Evolutionary conservation across 1,140 invertebrate genomes (phyloP).

Genomic region (Cyrtorhinus lividipennis): DNA sequence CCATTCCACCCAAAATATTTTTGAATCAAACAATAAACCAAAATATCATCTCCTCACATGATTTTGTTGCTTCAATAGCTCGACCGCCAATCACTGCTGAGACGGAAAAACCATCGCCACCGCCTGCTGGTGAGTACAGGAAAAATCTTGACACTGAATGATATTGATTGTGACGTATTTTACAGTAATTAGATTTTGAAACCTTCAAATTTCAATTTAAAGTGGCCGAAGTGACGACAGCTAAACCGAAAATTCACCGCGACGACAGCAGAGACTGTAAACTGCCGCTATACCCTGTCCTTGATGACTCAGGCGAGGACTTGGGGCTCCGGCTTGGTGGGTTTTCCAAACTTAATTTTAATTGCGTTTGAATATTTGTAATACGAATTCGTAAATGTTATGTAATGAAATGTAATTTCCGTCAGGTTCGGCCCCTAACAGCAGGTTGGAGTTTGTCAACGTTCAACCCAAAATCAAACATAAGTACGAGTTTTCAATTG

Average conservation of each 20-base stretch:
- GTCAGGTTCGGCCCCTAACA: conserved; percentile 48
- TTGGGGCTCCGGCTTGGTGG: conserved; percentile 37
- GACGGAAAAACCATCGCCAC: too few species aligned
- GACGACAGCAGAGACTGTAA: conserved; percentile 20
- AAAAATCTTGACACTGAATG: too few species aligned
- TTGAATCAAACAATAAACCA: too few species aligned
- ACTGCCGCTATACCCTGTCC: conserved; percentile 23
- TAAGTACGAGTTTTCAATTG: conserved; percentile 58
- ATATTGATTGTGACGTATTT: too few species aligned
- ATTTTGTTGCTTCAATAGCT: too few species aligned
- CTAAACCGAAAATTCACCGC: conserved; percentile 18
- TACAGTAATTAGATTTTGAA: too few species aligned
- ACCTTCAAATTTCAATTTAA: too few species aligned
- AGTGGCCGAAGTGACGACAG: conserved; percentile 28
- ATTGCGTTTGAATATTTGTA: neutral
- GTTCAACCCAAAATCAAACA: conserved; percentile 44
- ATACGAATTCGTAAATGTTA: neutral
- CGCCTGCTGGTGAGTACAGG: too few species aligned
- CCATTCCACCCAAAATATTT: too few species aligned
- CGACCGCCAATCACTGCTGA: too few species aligned
- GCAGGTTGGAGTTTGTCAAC: conserved; percentile 52
- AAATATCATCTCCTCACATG: too few species aligned
- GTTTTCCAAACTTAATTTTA: conserved; percentile 7
- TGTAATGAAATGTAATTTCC: conserved; percentile 1
- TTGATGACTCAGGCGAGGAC: conserved; percentile 18